phyloP scores from a whole-genome alignment of 2,888 invertebrate genomes.

The Dasysyrphus albostriatus region DNA sequence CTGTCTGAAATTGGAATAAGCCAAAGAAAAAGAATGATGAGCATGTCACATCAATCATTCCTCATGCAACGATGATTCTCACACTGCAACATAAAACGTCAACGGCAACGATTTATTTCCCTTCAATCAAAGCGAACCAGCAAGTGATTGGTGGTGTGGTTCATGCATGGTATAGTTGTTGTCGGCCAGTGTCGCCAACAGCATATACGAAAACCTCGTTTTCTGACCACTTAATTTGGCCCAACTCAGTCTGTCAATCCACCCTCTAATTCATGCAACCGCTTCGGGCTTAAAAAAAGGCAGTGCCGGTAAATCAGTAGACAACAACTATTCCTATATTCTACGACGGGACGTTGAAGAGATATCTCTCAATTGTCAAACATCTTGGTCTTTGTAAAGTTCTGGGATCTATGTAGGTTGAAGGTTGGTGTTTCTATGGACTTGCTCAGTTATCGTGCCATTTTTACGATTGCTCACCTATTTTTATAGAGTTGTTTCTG shows the following conservation, averaged over 20 bases:
- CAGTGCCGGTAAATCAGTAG: not conserved
- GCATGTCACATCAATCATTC: slow-evolving; percentile 68
- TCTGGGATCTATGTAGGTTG: not conserved
- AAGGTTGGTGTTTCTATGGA: slow-evolving; percentile 6
- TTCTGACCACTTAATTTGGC: slow-evolving; percentile 44
- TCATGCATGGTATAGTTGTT: slow-evolving; percentile 10
- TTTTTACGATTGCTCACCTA: slow-evolving; percentile 69
- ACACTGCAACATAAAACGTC: slow-evolving; percentile 13
- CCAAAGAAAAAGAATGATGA: slow-evolving; percentile 29
- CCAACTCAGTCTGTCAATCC: slow-evolving; percentile 25
- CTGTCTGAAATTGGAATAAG: slow-evolving; percentile 9
- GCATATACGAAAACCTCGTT: slow-evolving; percentile 27
- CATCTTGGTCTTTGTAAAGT: not conserved
- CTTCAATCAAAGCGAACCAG: slow-evolving; percentile 33
- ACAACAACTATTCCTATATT: not conserved
- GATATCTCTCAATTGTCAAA: slow-evolving; percentile 41
- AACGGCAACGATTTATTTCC: slow-evolving; percentile 56
- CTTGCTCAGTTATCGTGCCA: slow-evolving; percentile 12
- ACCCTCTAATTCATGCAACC: slow-evolving; percentile 45
- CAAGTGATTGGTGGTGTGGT: not conserved
- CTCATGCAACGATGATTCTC: slow-evolving; percentile 29
- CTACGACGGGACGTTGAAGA: not conserved
- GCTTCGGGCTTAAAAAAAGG: slow-evolving; percentile 29
- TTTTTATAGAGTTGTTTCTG: slow-evolving; percentile 68
- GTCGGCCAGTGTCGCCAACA: slow-evolving; percentile 57